Percentiles rank a stretch among this genome's conserved stretches.
Conservation (phyloP, 2,113 vertebrate species). For the Calyptomena viridis region DNA sequence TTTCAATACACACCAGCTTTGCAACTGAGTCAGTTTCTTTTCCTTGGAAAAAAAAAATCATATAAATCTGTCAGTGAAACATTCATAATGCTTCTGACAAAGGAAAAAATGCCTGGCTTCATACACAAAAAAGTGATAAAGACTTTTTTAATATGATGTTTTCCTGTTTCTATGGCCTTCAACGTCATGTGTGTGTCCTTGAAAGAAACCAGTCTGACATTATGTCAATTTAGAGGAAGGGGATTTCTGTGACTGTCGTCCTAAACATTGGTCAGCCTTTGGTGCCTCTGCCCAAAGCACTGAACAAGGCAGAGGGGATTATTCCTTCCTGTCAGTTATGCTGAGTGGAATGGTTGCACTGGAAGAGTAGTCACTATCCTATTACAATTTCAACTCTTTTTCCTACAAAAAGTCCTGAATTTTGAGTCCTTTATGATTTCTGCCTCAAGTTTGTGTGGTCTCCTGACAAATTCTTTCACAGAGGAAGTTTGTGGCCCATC, state of each 20-base stretch:
- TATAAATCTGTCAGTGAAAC: not conserved
- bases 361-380: not conserved
- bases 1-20: not conserved
- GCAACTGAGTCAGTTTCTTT: not conserved
- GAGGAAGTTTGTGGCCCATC: not conserved
- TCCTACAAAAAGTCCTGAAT: not conserved
- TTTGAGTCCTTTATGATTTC: not conserved
- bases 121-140: not conserved
- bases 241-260: not conserved
- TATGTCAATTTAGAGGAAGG: not conserved
- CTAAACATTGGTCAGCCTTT: not conserved
- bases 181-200: not conserved
- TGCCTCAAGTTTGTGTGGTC: not conserved
- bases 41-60: not conserved
- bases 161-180: not conserved
- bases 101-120: not conserved
- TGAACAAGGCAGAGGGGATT: not conserved
- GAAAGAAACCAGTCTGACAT: not conserved
- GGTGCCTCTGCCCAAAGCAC: not conserved
- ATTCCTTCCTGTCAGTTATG: not conserved
- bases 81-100: not conserved
- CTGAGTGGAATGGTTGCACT: not conserved
- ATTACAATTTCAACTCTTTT: not conserved
- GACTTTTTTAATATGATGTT: not conserved
- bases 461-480: not conserved